A percentile compares a stretch with the other conserved stretches of the same genome.
phyloP scores from a whole-genome alignment of 1,140 invertebrate genomes.

The Drosophila malerkotliana region DNA sequence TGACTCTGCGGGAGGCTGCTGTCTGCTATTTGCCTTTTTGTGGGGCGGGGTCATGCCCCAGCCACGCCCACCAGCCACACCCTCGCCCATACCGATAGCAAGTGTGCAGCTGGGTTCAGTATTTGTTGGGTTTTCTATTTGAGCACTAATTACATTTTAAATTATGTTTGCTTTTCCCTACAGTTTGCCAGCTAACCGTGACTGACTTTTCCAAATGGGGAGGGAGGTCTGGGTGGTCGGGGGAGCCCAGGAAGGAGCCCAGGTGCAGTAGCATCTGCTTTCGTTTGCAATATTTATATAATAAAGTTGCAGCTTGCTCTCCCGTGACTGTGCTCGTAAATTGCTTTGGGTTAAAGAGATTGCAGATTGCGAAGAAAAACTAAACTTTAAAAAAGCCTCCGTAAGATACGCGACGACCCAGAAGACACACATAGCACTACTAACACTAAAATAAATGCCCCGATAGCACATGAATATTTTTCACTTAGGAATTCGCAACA shows the following conservation, averaged over 20 bases:
- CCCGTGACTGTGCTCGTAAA: constrained; percentile 41
- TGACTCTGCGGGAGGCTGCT: constrained; percentile 59
- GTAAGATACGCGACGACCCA: constrained; percentile 11
- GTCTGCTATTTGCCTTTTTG: constrained; percentile 52
- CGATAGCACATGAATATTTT: constrained; percentile 37
- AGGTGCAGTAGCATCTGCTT: constrained; percentile 47
- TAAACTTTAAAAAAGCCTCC: neutral
- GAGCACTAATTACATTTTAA: constrained; percentile 83
- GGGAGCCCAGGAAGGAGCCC: constrained; percentile 2
- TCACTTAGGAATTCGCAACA: constrained; percentile 52
- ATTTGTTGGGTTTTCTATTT: constrained; percentile 82
- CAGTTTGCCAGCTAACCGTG: constrained; percentile 54
- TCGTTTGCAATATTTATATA: constrained; percentile 78
- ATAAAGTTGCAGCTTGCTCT: constrained; percentile 60
- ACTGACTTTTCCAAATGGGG: constrained; percentile 42
- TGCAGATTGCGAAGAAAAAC: neutral
- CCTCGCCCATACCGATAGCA: neutral
- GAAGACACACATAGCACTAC: constrained; percentile 36
- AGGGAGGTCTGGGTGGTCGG: neutral
- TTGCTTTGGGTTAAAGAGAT: constrained; percentile 58
- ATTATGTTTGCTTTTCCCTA: constrained; percentile 79
- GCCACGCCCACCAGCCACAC: constrained; percentile 14
- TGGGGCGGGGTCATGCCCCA: constrained; percentile 27
- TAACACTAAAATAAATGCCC: constrained; percentile 34
- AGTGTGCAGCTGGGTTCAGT: constrained; percentile 26